Evolutionary conservation across 2,113 vertebrate genomes (phyloP).

Genomic region (Mystacornis crossleyi): DNA sequence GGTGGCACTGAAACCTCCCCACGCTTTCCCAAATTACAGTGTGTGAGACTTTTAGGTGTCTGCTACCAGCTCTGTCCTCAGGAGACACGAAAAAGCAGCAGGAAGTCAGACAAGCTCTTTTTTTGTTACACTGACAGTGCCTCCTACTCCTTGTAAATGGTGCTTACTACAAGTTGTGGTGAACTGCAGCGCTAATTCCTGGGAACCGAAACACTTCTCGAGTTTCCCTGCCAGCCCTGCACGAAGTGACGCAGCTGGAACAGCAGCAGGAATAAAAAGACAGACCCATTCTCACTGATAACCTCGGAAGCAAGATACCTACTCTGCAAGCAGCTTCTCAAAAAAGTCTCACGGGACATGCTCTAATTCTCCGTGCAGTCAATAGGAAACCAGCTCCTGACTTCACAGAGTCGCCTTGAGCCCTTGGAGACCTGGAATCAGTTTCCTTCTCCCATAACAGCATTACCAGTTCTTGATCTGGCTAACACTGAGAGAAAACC

Average conservation of each 20-base stretch:
- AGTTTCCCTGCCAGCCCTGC: not conserved
- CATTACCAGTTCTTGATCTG: not conserved
- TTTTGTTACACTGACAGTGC: not conserved
- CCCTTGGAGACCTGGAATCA: not conserved
- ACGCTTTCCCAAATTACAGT: not conserved
- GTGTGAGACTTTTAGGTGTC: not conserved
- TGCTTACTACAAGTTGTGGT: not conserved
- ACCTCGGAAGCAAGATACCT: not conserved
- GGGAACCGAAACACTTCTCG: not conserved
- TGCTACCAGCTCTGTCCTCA: not conserved
- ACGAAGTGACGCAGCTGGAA: not conserved
- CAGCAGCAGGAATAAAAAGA: not conserved
- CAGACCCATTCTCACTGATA: not conserved
- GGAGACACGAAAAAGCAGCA: not conserved
- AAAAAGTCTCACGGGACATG: rapidly evolving
- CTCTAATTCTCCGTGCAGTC: not conserved
- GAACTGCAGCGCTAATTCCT: not conserved
- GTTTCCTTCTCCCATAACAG: not conserved
- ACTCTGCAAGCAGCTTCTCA: not conserved
- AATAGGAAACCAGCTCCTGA: not conserved
- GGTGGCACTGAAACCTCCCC: not conserved
- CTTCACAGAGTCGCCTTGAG: not conserved
- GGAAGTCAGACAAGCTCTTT: not conserved
- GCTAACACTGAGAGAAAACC: not conserved
- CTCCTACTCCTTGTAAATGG: not conserved